phyloP scores from a whole-genome alignment of 2,113 vertebrate species.

The Bujurquina vittata region DNA sequence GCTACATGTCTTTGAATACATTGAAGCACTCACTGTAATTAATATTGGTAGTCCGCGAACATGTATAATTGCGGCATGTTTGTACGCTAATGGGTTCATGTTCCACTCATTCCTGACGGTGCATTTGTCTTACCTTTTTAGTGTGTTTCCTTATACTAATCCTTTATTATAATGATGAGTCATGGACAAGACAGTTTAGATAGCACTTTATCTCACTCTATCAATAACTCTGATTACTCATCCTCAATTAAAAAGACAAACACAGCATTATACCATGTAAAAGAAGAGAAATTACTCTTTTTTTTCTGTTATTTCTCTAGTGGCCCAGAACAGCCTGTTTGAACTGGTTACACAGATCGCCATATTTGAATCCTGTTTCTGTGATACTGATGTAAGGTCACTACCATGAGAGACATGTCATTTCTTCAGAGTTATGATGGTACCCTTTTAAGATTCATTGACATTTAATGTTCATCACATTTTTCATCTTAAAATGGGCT shows the following conservation, averaged over 20 bases:
- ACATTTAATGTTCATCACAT: neutral
- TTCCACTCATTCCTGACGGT: neutral
- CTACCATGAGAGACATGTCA: neutral
- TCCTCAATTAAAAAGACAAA: slow-evolving; percentile 11
- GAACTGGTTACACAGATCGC: neutral
- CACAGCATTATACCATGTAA: neutral
- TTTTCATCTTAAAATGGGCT: neutral
- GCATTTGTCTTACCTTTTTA: slow-evolving; percentile 17
- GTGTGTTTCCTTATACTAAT: slow-evolving; percentile 4
- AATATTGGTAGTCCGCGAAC: neutral
- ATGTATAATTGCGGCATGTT: neutral
- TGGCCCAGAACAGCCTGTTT: neutral
- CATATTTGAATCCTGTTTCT: neutral
- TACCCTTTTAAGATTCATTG: neutral
- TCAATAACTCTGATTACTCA: slow-evolving; percentile 20
- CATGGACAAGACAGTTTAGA: slow-evolving; percentile 6
- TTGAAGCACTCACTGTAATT: neutral
- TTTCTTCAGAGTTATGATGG: neutral
- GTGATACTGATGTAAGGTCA: neutral
- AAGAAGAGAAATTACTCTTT: neutral
- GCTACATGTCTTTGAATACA: neutral
- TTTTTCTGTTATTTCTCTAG: slow-evolving; percentile 13
- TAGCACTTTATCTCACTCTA: slow-evolving; percentile 19
- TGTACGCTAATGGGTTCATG: neutral
- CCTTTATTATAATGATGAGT: neutral